Evolutionary conservation across 23 tunicate species (phyloP), one percentile per base, ranked within the genome.

Genomic region (Oikopleura dioica): DNA sequence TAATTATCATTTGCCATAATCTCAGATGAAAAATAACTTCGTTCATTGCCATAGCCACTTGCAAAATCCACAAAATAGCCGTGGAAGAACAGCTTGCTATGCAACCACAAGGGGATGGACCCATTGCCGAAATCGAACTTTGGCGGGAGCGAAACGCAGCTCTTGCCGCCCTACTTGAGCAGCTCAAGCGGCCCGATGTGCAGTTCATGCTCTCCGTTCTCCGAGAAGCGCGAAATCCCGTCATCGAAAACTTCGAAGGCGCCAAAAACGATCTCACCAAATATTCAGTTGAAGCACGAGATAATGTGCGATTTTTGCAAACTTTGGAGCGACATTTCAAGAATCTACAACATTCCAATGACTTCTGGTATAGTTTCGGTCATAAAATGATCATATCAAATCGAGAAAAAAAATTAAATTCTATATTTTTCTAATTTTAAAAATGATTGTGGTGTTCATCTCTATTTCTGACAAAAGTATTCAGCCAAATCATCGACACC

Each of bases 271-370:
- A 89, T 59, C 50, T 89, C 34, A 81, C 77, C 35, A 89, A 89
- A 77, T 84, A 84, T 76, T 82, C 81, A 78, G 84, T 86, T 23
- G 96, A 89, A 82, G 96, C 96, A 5, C 84, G 84, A 38, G 96
- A 89, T 38, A 89, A 89, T 75, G 96, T 89, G 21, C 63, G 96
- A 35, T 89, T 89, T 50, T 68, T 89, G 23, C 84, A 89, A 1
- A 89, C 96, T n/a, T 68, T 89, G 75, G 96, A 89, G 72, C 77
- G 96, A 36, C 96, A 89, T 82, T 89, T 89, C 44, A 89, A 89
- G 86, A n/a, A n/a, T n/a, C n/a, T n/a, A n/a, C n/a, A n/a, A n/a
- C n/a, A n/a, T n/a, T n/a, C n/a, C n/a, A n/a, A n/a, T n/a, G n/a
- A n/a, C n/a, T n/a, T n/a, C n/a, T n/a, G n/a, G n/a, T n/a, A n/a